phyloP scores from a whole-genome alignment of 2,113 vertebrate species.

The Trinectes maculatus region DNA sequence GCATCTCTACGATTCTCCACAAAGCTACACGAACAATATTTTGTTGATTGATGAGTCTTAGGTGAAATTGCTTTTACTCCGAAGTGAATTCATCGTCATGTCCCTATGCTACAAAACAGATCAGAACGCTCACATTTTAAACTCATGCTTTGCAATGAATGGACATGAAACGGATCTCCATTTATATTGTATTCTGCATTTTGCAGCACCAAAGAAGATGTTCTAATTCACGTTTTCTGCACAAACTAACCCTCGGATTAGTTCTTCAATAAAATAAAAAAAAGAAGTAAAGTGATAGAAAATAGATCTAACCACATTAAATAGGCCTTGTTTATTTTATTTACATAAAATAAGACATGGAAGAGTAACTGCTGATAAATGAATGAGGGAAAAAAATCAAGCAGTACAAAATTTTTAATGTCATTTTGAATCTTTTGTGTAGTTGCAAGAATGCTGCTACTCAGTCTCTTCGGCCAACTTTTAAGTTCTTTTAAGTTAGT shows the following conservation, averaged over 20 bases:
- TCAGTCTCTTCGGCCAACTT: too few relatives aligned
- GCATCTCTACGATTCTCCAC: too few relatives aligned
- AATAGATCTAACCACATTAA: background rate
- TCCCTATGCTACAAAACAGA: too few relatives aligned
- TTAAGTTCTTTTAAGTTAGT: too few relatives aligned
- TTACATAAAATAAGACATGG: background rate
- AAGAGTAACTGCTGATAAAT: background rate
- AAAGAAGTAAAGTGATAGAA: background rate
- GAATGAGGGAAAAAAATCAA: background rate
- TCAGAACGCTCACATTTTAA: too few relatives aligned
- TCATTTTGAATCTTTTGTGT: constrained; percentile 14
- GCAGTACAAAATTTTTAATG: background rate
- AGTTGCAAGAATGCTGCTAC: background rate
- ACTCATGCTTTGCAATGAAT: background rate
- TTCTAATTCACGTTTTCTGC: background rate
- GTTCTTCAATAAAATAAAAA: background rate
- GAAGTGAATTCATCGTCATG: too few relatives aligned
- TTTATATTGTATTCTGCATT: background rate
- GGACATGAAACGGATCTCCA: background rate
- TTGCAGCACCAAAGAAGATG: background rate
- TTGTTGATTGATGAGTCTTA: too few relatives aligned
- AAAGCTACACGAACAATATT: too few relatives aligned
- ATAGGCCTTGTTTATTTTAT: constrained; percentile 6
- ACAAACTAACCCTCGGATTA: too few relatives aligned
- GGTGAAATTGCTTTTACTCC: too few relatives aligned